Evolutionary conservation across 2,888 invertebrate species (phyloP), one percentile per base, ranked within the genome.

Genomic region (Archips crataeganus): DNA sequence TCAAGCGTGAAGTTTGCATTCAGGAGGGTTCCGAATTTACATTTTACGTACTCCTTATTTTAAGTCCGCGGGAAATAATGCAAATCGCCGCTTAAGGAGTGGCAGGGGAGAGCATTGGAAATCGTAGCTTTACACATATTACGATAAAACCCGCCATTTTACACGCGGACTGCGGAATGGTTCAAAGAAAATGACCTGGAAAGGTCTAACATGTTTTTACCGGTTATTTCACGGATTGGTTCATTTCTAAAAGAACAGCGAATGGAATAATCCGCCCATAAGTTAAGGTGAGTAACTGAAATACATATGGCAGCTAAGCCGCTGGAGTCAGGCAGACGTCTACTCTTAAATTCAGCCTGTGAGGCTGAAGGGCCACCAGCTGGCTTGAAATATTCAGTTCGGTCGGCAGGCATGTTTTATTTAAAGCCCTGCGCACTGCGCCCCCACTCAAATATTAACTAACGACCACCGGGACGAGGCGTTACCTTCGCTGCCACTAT

Each of bases 1-100:
- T 90, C 90, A 90, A 87, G 86, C 87, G 83, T 88, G 87, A 90
- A 89, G 86, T 89, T 87, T 87, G 84, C 84, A 89, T 89, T 88
- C 86, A 81, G 82, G 79, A 80, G 85, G 81, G 87, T 76, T 81
- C 77, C 79, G 79, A 88, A 90, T 90, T 90, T 88, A 84, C 89
- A 90, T 90, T 88, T 87, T 85, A 85, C 83, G 82, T 77, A 83
- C 81, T 84, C 84, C 84, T 86, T 88, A 87, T 87, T 86, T 85
- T 80, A 83, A 83, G 84, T 86, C 83, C 75, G 82, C 79, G 80
- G 82, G 86, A 85, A 87, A 87, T 87, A 87, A 86, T 89, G 87
- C 84, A 89, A 90, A 90, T 87, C 82, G 80, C 82, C 80, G 85
- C 86, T 85, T 81, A 82, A 78, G 75, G 79, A 81, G 81, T 80